Evolutionary conservation across 2,888 invertebrate species (phyloP).

Genomic region (Argynnis bischoffii): DNA sequence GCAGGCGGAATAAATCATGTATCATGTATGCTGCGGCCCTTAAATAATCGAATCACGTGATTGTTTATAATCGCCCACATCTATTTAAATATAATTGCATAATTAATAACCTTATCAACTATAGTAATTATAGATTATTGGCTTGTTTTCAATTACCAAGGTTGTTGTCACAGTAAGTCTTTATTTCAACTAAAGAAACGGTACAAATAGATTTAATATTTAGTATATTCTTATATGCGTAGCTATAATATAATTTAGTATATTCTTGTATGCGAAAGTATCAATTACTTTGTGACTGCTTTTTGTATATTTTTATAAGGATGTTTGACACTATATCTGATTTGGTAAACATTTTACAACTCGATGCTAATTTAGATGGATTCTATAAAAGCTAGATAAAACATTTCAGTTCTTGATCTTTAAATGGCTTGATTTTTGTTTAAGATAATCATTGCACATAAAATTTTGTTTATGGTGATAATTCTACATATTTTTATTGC

Average conservation of each 20-base stretch:
- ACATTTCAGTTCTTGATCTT: no score
- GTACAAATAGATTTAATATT: conserved; percentile 7
- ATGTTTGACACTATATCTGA: background rate
- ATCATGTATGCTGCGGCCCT: no score
- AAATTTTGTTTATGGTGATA: no score
- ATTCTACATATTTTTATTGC: no score
- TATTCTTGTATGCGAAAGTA: background rate
- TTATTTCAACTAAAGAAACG: background rate
- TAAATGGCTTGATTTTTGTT: no score
- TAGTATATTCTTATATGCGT: conserved; percentile 8
- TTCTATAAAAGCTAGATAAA: no score
- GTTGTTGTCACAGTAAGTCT: conserved; percentile 5
- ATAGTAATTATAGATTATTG: conserved; percentile 15
- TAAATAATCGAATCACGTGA: background rate
- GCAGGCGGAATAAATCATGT: no score
- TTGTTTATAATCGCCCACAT: conserved; percentile 13
- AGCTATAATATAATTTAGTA: no score
- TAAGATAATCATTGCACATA: no score
- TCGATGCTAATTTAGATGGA: no score
- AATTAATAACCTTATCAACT: conserved; percentile 14
- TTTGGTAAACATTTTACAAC: background rate
- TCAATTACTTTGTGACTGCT: conserved; percentile 7
- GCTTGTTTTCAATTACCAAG: conserved; percentile 16
- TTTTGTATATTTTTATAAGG: conserved; percentile 4
- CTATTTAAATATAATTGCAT: conserved; percentile 13